Conservation (phyloP, 1,140 invertebrate species). For the Aphaenogaster floridana region DNA sequence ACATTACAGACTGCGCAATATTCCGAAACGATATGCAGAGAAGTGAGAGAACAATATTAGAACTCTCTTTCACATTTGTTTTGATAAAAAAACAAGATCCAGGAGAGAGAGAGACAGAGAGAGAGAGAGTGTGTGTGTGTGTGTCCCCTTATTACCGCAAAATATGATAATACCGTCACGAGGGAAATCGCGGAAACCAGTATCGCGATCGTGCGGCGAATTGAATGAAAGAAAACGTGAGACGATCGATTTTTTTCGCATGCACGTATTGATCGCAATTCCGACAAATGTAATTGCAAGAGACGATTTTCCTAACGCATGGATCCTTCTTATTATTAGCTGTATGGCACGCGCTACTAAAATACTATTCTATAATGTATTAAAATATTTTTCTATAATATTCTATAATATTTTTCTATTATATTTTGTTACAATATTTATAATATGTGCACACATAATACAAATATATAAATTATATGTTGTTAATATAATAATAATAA, state of each 20-base stretch:
- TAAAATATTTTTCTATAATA: background rate
- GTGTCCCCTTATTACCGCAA: conserved; percentile 27
- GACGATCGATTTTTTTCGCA: background rate
- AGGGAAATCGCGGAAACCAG: conserved; percentile 51
- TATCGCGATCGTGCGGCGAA: conserved; percentile 40
- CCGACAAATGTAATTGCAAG: conserved; percentile 28
- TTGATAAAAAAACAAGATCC: conserved; percentile 36
- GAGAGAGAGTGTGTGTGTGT: no score
- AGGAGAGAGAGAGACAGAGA: background rate
- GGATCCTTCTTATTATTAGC: background rate
- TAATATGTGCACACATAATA: background rate
- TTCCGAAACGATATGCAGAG: background rate
- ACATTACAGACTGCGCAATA: background rate
- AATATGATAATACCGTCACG: conserved; percentile 54
- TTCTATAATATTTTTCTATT: no score
- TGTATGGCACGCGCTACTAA: background rate
- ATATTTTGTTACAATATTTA: background rate
- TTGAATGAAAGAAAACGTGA: conserved; percentile 51
- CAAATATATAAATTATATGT: background rate
- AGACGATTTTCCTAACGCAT: background rate
- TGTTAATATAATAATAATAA: background rate
- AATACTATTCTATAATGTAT: background rate
- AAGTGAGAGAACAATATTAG: conserved; percentile 22
- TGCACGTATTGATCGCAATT: conserved; percentile 14
- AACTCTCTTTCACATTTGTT: conserved; percentile 43